Evolutionary conservation across 2,888 invertebrate genomes (phyloP).

Genomic region (Drosophila pegasa): DNA sequence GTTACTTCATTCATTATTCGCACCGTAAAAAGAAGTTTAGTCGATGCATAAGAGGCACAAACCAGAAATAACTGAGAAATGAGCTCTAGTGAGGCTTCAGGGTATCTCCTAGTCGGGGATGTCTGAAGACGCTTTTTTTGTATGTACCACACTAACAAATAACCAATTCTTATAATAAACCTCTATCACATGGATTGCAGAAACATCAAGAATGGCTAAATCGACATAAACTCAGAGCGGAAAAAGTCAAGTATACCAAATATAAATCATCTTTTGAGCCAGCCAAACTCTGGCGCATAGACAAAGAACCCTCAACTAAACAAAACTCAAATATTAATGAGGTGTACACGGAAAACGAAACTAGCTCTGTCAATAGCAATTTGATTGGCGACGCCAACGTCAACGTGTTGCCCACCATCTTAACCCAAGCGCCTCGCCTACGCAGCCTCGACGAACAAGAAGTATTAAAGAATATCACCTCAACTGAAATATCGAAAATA

Average conservation of each 20-base stretch:
- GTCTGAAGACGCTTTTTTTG: not conserved
- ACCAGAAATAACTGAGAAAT: not conserved
- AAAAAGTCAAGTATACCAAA: conserved; percentile 41
- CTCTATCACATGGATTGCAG: conserved; percentile 49
- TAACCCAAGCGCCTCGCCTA: conserved; percentile 17
- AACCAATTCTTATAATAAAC: not conserved
- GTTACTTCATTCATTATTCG: too few relatives aligned
- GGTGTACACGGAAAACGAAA: conserved; percentile 80
- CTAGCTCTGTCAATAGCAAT: conserved; percentile 45
- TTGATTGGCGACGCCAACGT: conserved; percentile 23
- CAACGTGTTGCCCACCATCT: conserved; percentile 46
- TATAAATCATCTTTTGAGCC: conserved; percentile 62
- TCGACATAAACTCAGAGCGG: conserved; percentile 70
- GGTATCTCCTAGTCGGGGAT: not conserved
- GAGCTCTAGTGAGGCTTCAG: not conserved
- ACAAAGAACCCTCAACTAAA: conserved; percentile 49
- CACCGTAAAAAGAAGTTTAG: too few relatives aligned
- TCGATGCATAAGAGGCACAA: not conserved
- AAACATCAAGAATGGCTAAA: conserved; percentile 85
- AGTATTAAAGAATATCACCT: not conserved
- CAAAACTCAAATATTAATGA: conserved; percentile 78
- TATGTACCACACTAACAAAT: not conserved
- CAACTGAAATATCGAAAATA: conserved; percentile 5
- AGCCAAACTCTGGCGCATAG: conserved; percentile 76
- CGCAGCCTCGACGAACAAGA: conserved; percentile 18